Evolutionary conservation across 2,113 vertebrate species (phyloP).

Genomic region (Nibea coibor): DNA sequence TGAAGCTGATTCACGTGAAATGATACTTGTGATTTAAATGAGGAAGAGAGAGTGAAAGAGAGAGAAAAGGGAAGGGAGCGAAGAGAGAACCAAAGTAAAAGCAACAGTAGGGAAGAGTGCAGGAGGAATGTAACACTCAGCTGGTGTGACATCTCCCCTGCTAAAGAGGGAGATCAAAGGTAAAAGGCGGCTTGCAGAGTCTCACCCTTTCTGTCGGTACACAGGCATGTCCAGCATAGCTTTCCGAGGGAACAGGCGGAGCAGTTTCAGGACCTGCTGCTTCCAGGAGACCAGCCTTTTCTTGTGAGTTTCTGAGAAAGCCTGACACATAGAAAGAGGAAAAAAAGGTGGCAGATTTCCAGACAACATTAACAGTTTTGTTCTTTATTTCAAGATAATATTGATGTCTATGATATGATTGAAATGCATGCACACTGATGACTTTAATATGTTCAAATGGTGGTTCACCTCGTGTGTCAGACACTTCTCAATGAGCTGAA

Average conservation of each 20-base stretch:
- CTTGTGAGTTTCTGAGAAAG: conserved; percentile 95
- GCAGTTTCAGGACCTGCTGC: conserved; percentile 95
- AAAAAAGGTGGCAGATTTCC: conserved; percentile 17
- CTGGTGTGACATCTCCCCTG: conserved; percentile 20
- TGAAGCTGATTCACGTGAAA: conserved; percentile 8
- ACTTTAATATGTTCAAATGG: background rate
- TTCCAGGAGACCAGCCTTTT: conserved; percentile 95
- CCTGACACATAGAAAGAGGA: conserved; percentile 77
- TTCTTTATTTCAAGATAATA: background rate
- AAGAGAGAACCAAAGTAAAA: conserved; percentile 26
- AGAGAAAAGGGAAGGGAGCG: background rate
- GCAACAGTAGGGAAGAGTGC: background rate
- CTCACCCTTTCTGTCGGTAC: conserved; percentile 93
- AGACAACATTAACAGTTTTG: background rate
- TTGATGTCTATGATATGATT: too few species aligned
- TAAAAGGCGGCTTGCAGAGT: conserved; percentile 6
- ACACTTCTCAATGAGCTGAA: conserved; percentile 96
- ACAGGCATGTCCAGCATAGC: conserved; percentile 91
- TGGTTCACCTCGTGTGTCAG: conserved; percentile 89
- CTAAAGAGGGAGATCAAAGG: conserved; percentile 52
- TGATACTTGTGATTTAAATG: background rate
- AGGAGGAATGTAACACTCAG: conserved; percentile 15
- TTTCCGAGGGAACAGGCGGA: conserved; percentile 93
- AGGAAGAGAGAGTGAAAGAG: conserved; percentile 1
- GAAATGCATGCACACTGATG: background rate